These are phyloP conservation scores for Sarcophaga subvicina DNA, from an alignment of 2,888 invertebrate genomes.

Conservation along the genomic window DNA sequence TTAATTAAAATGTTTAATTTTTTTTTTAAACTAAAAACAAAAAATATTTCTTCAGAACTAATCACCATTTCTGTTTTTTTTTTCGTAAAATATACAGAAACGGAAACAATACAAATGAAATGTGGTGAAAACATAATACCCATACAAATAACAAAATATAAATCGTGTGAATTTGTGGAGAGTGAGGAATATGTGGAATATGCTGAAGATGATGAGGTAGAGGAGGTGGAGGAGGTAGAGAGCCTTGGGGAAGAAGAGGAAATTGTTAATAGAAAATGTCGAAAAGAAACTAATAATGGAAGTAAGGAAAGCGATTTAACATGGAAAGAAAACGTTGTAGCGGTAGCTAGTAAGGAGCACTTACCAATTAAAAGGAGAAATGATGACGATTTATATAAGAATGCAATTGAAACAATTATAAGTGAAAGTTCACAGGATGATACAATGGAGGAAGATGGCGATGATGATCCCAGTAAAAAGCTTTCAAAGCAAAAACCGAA, in stretches of 20 bases:
- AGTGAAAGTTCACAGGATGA: conserved; percentile 54
- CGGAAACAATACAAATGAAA: conserved; percentile 66
- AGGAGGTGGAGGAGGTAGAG: not conserved
- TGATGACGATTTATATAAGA: conserved; percentile 23
- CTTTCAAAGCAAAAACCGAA: not conserved
- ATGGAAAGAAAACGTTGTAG: conserved; percentile 69
- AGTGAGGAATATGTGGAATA: conserved; percentile 39
- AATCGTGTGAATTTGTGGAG: conserved; percentile 20
- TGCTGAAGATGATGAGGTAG: conserved; percentile 30
- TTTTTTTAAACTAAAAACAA: too few species aligned
- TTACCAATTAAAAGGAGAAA: conserved; percentile 56
- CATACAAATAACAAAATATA: conserved; percentile 23
- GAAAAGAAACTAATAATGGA: conserved; percentile 12
- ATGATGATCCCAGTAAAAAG: not conserved
- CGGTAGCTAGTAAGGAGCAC: conserved; percentile 69
- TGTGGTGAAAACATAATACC: conserved; percentile 29
- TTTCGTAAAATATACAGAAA: conserved; percentile 57
- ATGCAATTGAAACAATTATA: conserved; percentile 21
- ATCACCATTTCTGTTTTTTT: conserved; percentile 18
- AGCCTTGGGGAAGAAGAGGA: conserved; percentile 18
- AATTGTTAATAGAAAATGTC: conserved; percentile 28
- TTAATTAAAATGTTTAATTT: not conserved
- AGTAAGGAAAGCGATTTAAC: conserved; percentile 50
- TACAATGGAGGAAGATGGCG: not conserved
- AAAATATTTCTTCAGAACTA: not conserved